These are phyloP conservation scores for Alexandromys fortis DNA, from an alignment of 2,113 vertebrate genomes.

Conservation along the genomic window DNA sequence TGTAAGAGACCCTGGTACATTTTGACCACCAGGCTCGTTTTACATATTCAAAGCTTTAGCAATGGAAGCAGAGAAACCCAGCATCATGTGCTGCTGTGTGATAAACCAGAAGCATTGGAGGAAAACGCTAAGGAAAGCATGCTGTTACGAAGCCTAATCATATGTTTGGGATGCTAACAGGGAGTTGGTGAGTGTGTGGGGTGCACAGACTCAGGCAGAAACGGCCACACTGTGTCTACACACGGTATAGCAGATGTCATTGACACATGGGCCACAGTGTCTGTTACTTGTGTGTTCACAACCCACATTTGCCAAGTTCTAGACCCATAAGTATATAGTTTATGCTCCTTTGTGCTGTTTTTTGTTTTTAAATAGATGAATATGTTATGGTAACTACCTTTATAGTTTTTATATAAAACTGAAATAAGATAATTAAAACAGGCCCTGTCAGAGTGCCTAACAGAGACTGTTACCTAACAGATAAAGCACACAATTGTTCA, in stretches of 20 bases:
- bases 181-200: neutral
- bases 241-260: neutral
- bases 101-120: neutral
- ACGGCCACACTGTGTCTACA: neutral
- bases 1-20: neutral
- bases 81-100: neutral
- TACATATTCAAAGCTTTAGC: neutral
- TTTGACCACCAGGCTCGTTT: neutral
- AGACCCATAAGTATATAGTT: neutral
- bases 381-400: neutral
- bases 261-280: neutral
- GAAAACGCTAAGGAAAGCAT: neutral
- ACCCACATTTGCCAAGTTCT: conserved; percentile 10
- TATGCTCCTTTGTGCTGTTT: neutral
- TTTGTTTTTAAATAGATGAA: neutral
- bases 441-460: neutral
- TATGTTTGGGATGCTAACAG: neutral
- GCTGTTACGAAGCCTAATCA: neutral
- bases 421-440: neutral
- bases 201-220: neutral
- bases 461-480: neutral
- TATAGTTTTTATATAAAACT: neutral
- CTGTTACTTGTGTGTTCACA: neutral
- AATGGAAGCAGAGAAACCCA: conserved; percentile 31
- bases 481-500: neutral